Conservation (phyloP, 2,888 invertebrate species). For the Hydrotaea cyrtoneurina region DNA sequence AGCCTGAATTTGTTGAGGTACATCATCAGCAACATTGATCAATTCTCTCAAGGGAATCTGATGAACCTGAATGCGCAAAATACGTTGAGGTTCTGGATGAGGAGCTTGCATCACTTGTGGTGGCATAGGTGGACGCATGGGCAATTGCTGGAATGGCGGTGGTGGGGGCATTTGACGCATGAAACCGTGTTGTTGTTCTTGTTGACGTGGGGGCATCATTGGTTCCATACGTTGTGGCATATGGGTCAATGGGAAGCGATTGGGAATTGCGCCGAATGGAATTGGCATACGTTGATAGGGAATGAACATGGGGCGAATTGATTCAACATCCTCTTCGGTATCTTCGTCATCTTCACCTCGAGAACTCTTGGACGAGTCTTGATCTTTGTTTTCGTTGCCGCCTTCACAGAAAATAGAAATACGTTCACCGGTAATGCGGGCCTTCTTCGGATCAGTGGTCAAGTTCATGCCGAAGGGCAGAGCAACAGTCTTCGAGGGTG, state of each 20-base stretch:
- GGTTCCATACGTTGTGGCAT: conserved; percentile 80
- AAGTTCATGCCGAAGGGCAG: conserved; percentile 86
- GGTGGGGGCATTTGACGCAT: conserved; percentile 79
- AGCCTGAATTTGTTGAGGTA: conserved; percentile 76
- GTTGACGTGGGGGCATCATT: conserved; percentile 74
- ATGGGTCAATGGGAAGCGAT: conserved; percentile 83
- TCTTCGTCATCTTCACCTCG: conserved; percentile 76
- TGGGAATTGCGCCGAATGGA: conserved; percentile 82
- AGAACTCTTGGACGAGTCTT: conserved; percentile 67
- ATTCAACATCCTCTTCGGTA: conserved; percentile 78
- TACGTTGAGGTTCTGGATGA: conserved; percentile 79
- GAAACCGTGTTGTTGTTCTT: conserved; percentile 75
- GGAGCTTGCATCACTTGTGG: conserved; percentile 81
- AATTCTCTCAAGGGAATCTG: conserved; percentile 81
- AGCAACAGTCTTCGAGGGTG: conserved; percentile 85
- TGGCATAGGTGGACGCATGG: conserved; percentile 80
- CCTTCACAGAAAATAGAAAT: conserved; percentile 94
- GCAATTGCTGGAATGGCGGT: conserved; percentile 80
- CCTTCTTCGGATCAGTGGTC: conserved; percentile 87
- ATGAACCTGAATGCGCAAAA: conserved; percentile 81
- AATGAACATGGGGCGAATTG: conserved; percentile 80
- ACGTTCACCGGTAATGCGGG: conserved; percentile 90
- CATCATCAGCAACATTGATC: conserved; percentile 79
- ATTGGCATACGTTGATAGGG: conserved; percentile 81
- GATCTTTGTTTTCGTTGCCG: conserved; percentile 81